Conservation (phyloP, 2,888 invertebrate species). For the Branchipolynoe longqiensis region DNA sequence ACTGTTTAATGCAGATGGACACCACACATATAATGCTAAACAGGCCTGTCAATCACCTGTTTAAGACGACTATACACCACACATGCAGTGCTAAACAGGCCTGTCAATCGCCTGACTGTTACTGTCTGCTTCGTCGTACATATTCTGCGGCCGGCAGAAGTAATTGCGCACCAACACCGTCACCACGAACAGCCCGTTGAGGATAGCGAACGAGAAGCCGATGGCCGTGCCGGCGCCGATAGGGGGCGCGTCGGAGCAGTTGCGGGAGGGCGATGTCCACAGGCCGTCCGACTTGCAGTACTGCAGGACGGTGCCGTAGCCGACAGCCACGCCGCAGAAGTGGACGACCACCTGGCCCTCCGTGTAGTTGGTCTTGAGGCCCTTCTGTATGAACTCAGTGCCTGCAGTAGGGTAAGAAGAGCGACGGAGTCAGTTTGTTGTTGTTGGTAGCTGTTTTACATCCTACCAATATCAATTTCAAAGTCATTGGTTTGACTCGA, state of each 20-base stretch:
- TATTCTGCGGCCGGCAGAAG: not conserved
- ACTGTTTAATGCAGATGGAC: too few relatives aligned
- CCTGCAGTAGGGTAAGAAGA: not conserved
- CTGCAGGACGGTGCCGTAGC: constrained; percentile 9
- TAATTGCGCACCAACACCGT: not conserved
- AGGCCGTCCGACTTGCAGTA: not conserved
- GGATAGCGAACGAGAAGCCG: constrained; percentile 1
- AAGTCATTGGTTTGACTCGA: too few relatives aligned
- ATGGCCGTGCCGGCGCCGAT: constrained; percentile 25
- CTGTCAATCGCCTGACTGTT: too few relatives aligned
- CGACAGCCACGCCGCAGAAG: not conserved
- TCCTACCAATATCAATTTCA: too few relatives aligned
- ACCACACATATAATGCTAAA: too few relatives aligned
- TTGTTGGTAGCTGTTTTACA: too few relatives aligned
- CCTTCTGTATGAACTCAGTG: not conserved
- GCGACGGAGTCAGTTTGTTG: too few relatives aligned
- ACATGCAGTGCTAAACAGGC: too few relatives aligned
- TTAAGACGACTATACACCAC: too few relatives aligned
- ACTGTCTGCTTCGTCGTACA: not conserved
- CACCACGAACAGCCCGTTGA: constrained; percentile 16
- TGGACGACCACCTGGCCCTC: constrained; percentile 3
- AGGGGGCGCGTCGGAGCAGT: not conserved
- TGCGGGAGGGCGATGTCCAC: constrained; percentile 13
- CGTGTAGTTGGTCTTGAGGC: not conserved
- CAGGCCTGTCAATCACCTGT: too few relatives aligned